phyloP scores from a whole-genome alignment of 2,113 vertebrate species.

The Perca flavescens region DNA sequence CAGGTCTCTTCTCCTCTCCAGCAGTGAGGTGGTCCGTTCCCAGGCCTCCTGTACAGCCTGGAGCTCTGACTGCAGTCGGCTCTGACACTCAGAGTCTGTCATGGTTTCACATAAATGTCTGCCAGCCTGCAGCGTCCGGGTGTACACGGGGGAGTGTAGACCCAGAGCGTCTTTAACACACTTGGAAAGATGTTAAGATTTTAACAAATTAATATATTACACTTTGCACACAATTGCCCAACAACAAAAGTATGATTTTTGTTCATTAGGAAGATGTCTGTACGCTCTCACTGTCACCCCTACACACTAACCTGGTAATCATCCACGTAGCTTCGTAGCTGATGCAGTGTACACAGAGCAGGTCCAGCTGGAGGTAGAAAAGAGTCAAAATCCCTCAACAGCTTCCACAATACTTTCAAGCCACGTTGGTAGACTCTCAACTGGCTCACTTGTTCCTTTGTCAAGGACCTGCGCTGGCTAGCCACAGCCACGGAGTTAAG shows the following conservation, averaged over 20 bases:
- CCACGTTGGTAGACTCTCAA: slow-evolving; percentile 84
- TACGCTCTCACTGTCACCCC: background rate
- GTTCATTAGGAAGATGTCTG: background rate
- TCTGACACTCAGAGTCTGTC: slow-evolving; percentile 48
- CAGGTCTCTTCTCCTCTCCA: slow-evolving; percentile 73
- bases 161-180: slow-evolving; percentile 79
- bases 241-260: background rate
- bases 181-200: slow-evolving; percentile 69
- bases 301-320: slow-evolving; percentile 85
- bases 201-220: background rate
- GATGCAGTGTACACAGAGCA: slow-evolving; percentile 72
- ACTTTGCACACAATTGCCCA: background rate
- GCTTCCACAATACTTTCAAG: slow-evolving; percentile 73
- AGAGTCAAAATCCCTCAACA: slow-evolving; percentile 77
- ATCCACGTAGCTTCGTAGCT: slow-evolving; percentile 73
- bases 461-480: slow-evolving; percentile 70
- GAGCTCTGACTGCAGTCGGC: slow-evolving; percentile 80
- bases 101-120: slow-evolving; percentile 72
- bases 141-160: slow-evolving; percentile 78
- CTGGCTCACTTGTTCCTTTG: slow-evolving; percentile 73
- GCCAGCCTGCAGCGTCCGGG: slow-evolving; percentile 79
- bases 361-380: slow-evolving; percentile 82
- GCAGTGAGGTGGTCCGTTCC: slow-evolving; percentile 75
- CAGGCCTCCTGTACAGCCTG: slow-evolving; percentile 83
- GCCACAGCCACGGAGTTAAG: slow-evolving; percentile 66